phyloP scores from a whole-genome alignment of 2,888 invertebrate genomes.

The Theretra japonica region DNA sequence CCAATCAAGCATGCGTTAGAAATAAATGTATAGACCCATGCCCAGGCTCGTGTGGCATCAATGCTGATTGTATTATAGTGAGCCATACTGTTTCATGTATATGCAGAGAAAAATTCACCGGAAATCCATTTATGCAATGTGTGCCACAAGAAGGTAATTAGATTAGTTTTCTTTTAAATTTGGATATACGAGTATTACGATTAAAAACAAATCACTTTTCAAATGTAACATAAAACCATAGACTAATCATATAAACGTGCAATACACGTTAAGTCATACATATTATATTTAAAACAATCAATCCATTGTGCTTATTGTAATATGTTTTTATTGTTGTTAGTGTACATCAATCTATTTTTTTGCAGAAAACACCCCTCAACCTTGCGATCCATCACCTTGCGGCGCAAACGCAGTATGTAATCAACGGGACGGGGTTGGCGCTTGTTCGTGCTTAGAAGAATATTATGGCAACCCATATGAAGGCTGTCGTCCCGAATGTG shows the following conservation, averaged over 20 bases:
- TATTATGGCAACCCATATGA: constrained; percentile 94
- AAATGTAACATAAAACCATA: too few species aligned
- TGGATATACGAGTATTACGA: background rate
- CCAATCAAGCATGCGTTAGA: constrained; percentile 91
- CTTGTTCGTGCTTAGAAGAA: constrained; percentile 91
- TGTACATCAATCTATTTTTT: constrained; percentile 35
- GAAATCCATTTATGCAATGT: constrained; percentile 93
- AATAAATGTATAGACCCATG: constrained; percentile 93
- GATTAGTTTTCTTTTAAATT: constrained; percentile 14
- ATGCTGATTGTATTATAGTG: constrained; percentile 91
- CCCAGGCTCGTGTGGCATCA: constrained; percentile 91
- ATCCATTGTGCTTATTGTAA: too few species aligned
- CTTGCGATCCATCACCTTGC: constrained; percentile 94
- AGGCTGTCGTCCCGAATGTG: constrained; percentile 94
- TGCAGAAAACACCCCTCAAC: constrained; percentile 86
- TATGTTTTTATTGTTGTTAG: too few species aligned
- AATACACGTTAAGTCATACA: too few species aligned
- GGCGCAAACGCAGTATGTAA: constrained; percentile 93
- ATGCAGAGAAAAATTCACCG: constrained; percentile 90
- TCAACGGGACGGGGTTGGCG: constrained; percentile 90
- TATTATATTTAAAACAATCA: too few species aligned
- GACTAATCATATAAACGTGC: too few species aligned
- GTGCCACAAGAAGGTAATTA: constrained; percentile 82
- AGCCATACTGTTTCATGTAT: constrained; percentile 93
- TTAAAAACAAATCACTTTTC: too few species aligned